Evolutionary conservation across 1,140 invertebrate species (phyloP), one percentile per base, ranked within the genome.

Genomic region (Littorina saxatilis): DNA sequence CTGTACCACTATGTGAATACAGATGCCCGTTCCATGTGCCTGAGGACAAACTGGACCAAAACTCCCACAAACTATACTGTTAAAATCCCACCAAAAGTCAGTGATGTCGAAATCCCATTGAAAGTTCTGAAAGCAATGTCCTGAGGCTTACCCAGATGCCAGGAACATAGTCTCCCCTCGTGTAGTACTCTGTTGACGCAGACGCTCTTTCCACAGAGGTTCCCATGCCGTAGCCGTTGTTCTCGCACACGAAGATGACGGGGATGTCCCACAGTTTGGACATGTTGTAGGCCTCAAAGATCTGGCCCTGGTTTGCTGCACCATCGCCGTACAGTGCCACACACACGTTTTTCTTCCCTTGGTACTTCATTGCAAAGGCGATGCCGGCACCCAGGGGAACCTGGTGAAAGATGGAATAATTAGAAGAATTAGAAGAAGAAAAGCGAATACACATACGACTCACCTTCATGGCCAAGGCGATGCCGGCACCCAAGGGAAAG

Each of bases 211-310:
- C 96, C 4, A 94, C 94, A 84, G 96, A 96, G 1, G 99, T 99
- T 75, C 99, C 98, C 98, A 99, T 99, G 70, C 97, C 98, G 91
- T 98, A 99, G 66, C 96, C 96, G 93, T 99, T 99, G 91, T 99
- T 99, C 93, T 99, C 98, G 90, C 98, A 99, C 50, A 99, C 95
- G 93, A 98, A 99, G 83, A 99, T 96, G 81, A 94, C 95, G 0
- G 98, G 99, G 80, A 99, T 90, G 87, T 97, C 95, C 97, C 97
- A 99, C 43, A 99, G 94, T 90, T 95, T 95, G 17, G 96, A 94
- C 91, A 96, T 96, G 88, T 96, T 96, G 87, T 93, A 96, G 2
- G 95, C 93, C 88, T 96, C 94, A 90, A 93, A 94, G 1, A 94
- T 85, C 86, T 94, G 94, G n/a, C 94, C 95, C 93, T 99, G 99